Base-by-base conservation (phyloP, 1,140 invertebrate species). In the Atta texana region DNA sequence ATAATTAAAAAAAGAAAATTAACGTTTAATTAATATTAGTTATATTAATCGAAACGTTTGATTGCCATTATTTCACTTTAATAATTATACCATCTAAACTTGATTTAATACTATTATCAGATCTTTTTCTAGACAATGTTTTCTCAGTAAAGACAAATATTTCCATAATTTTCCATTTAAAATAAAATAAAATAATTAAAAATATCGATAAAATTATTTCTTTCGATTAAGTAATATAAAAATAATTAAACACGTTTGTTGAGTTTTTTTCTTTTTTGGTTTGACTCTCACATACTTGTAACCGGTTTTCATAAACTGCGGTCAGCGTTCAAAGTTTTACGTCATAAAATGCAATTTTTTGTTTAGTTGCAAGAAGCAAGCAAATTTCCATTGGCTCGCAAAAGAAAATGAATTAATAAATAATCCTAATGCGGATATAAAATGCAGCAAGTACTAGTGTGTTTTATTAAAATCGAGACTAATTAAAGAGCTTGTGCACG, bases 391-490 rank as follows among this genome's bases (percentile, higher is more conserved):
- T 8, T 0, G 10, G 8, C 6, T 55, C 6, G 14, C 24, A 12
- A 16, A 31, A 31, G 21, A n/a, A 78, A 85, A 28, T 55, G 12
- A 14, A 39, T 53, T 61, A 53, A 68, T 53, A 39, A 85, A 55
- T 28, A 75, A 75, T 61, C 28, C 14, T 6, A 0, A 84, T 21
- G 8, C 55, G 55, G 55, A 82, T 5, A 21, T 72, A 64, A 76
- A 39, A 28, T 12, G 49, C 34, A 8, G 18, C n/a, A 18, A 7
- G 4, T 3, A 66, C n/a, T 10, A 39, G 34, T 68, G 24, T 44
- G 39, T 85, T 85, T 75, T 18, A 63, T 34, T 85, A 76, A 76
- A 75, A 85, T 75, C 31, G n/a, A 24, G 7, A 59, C 34, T 44
- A 77, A 87, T 80, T 44, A 61, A 44, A 18, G 34, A 66, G 39